Evolutionary conservation across 1,140 invertebrate species (phyloP).

Genomic region (Zaprionus africanus): DNA sequence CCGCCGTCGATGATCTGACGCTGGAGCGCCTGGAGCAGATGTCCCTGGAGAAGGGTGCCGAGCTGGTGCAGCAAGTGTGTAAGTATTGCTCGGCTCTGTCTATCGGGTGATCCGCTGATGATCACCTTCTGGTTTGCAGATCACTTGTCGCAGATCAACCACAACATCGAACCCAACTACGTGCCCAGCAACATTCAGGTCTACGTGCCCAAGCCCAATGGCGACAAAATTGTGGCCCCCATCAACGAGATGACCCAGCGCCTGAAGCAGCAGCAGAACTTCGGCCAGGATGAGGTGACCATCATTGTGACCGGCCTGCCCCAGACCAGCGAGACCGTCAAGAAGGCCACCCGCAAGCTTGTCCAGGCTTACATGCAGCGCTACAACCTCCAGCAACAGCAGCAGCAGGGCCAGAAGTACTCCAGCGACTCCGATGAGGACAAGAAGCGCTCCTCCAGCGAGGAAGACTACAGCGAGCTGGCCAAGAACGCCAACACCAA

Average conservation of each 20-base stretch:
- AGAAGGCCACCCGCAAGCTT: slow-evolving; percentile 68
- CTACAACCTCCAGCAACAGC: slow-evolving; percentile 69
- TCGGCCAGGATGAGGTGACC: slow-evolving; percentile 76
- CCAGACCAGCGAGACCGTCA: slow-evolving; percentile 50
- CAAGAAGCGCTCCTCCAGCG: slow-evolving; percentile 63
- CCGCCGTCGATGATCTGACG: slow-evolving; percentile 66
- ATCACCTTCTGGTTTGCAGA: slow-evolving; percentile 30
- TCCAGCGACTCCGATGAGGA: slow-evolving; percentile 40
- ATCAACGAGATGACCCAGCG: slow-evolving; percentile 60
- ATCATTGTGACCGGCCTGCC: slow-evolving; percentile 77
- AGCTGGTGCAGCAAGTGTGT: slow-evolving; percentile 70
- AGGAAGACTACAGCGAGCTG: slow-evolving; percentile 64
- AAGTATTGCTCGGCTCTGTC: slow-evolving; percentile 18
- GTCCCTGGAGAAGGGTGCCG: slow-evolving; percentile 67
- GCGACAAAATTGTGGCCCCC: slow-evolving; percentile 55
- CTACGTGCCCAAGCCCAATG: slow-evolving; percentile 58
- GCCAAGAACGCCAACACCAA: slow-evolving; percentile 54
- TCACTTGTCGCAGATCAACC: slow-evolving; percentile 68
- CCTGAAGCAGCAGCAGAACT: slow-evolving; percentile 60
- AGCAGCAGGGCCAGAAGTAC: slow-evolving; percentile 46
- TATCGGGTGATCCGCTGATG: neutral
- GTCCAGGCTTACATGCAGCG: slow-evolving; percentile 70
- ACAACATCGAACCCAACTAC: slow-evolving; percentile 65
- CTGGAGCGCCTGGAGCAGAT: slow-evolving; percentile 69
- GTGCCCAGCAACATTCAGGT: slow-evolving; percentile 64